Percentiles rank a stretch among this genome's conserved stretches.
phyloP scores from a whole-genome alignment of 1,140 invertebrate species.

The Pseudomyrmex sp. region DNA sequence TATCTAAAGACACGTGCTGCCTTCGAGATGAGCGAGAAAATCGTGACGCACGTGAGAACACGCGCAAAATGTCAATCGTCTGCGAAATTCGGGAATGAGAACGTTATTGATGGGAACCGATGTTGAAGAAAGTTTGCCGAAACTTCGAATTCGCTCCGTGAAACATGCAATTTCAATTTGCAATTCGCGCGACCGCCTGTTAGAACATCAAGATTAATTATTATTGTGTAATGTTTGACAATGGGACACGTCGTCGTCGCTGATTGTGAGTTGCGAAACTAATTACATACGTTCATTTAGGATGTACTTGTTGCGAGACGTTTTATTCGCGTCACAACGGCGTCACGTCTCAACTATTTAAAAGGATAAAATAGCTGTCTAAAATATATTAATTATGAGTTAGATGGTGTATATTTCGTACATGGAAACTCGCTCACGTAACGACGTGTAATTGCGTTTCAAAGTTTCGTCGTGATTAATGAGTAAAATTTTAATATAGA shows the following conservation, averaged over 20 bases:
- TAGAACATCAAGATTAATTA: not conserved
- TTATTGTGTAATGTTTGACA: not conserved
- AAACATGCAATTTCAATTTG: too few relatives aligned
- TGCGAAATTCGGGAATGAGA: not conserved
- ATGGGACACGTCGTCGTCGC: not conserved
- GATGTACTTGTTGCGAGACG: slow-evolving; percentile 8
- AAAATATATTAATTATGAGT: slow-evolving; percentile 37
- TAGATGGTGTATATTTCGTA: not conserved
- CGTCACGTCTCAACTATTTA: not conserved
- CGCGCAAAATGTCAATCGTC: slow-evolving; percentile 9
- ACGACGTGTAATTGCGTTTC: slow-evolving; percentile 27
- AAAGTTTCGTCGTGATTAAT: slow-evolving; percentile 26
- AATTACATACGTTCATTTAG: not conserved
- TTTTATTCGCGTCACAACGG: slow-evolving; percentile 5
- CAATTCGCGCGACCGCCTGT: not conserved
- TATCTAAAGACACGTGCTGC: slow-evolving; percentile 18
- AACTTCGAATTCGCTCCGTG: too few relatives aligned
- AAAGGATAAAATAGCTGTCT: slow-evolving; percentile 28
- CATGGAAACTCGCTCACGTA: slow-evolving; percentile 20
- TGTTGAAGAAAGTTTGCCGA: not conserved
- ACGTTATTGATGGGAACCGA: not conserved
- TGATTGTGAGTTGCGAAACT: slow-evolving; percentile 3
- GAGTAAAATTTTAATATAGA: not conserved
- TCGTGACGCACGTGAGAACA: slow-evolving; percentile 5
- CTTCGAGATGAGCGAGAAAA: slow-evolving; percentile 15